These are phyloP conservation scores for Strongylocentrotus purpuratus DNA, from an alignment of 35 echinoderm and acorn worm species.

Conservation along the genomic window DNA sequence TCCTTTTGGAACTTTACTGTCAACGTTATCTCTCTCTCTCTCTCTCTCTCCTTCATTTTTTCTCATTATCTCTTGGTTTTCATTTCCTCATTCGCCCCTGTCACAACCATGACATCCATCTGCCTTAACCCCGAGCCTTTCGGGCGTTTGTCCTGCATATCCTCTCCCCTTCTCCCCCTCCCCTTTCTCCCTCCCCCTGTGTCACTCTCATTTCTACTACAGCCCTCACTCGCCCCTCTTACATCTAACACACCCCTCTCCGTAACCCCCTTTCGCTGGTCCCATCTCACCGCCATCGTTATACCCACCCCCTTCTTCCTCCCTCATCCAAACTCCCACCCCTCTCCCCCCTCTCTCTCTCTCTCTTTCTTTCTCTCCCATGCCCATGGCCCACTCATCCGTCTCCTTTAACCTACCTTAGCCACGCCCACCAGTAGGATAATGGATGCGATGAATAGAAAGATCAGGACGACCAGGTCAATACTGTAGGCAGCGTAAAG, in stretches of 20 bases:
- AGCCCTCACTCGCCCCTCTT: too few relatives aligned
- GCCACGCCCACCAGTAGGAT: constrained; percentile 33
- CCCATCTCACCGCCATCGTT: too few relatives aligned
- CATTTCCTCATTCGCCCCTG: too few relatives aligned
- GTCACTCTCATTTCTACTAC: too few relatives aligned
- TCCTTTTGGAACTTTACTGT: too few relatives aligned
- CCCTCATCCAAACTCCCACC: neutral
- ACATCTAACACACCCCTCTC: too few relatives aligned
- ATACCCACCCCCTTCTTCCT: neutral
- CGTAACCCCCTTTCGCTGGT: too few relatives aligned
- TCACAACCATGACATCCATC: too few relatives aligned
- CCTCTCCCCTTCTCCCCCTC: too few relatives aligned
- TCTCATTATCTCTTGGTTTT: neutral
- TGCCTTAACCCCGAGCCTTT: too few relatives aligned
- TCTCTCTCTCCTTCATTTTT: neutral
- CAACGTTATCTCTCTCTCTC: neutral
- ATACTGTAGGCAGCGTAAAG: neutral
- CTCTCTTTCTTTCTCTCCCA: neutral
- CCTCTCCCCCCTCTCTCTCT: neutral
- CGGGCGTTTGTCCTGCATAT: too few relatives aligned
- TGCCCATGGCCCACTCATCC: neutral
- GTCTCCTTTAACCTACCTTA: neutral
- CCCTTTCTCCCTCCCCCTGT: too few relatives aligned
- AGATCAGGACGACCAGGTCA: neutral
- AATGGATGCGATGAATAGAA: constrained; percentile 40